A percentile compares a stretch with the other conserved stretches of the same genome.
These are phyloP conservation scores for Podocnemis expansa DNA, from an alignment of 2,113 vertebrate genomes.

Conservation along the genomic window DNA sequence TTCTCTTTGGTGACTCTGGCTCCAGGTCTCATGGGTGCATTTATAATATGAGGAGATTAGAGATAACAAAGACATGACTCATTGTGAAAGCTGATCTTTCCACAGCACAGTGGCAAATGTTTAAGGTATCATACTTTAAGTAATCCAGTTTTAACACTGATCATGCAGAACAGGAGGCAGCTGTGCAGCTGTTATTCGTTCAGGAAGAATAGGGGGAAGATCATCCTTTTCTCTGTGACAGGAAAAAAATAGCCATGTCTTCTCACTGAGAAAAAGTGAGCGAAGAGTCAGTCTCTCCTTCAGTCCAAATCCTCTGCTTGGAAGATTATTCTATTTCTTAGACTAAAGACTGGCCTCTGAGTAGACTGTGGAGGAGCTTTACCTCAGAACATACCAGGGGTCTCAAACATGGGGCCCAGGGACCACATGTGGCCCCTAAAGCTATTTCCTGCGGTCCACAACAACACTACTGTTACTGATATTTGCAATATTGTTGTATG, in stretches of 20 bases:
- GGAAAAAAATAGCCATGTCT: not conserved
- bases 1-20: not conserved
- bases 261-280: not conserved
- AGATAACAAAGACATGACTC: not conserved
- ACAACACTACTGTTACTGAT: no score
- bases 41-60: not conserved
- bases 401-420: no score
- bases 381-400: not conserved
- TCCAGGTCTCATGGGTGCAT: not conserved
- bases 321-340: not conserved
- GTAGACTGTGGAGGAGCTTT: not conserved
- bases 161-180: not conserved
- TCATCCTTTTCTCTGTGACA: not conserved
- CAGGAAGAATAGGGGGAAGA: not conserved
- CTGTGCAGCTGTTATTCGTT: slow-evolving; percentile 14
- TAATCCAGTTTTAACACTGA: slow-evolving; percentile 20
- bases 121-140: not conserved
- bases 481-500: no score
- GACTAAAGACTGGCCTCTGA: not conserved
- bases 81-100: not conserved
- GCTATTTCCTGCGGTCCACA: no score
- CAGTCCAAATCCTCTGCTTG: not conserved
- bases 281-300: not conserved
- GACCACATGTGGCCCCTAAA: no score
- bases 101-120: not conserved